Percentiles rank a stretch among this genome's conserved stretches.
These are phyloP conservation scores for Dermatophagoides farinae DNA, from an alignment of 1,140 invertebrate genomes.

Conservation along the genomic window DNA sequence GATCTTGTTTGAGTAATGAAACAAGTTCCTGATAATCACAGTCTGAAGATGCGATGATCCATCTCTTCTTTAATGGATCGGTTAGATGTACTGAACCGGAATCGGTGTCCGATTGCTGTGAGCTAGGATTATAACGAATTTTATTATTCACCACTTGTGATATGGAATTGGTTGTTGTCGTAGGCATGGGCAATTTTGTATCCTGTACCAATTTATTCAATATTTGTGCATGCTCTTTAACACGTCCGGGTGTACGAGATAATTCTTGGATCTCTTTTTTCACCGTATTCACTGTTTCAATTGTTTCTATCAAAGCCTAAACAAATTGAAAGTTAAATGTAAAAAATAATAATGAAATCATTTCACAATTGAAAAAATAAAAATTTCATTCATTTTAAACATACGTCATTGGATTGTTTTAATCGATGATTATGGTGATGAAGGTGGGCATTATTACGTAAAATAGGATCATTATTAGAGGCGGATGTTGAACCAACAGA, in stretches of 20 bases:
- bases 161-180: background rate
- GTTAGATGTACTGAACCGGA: slow-evolving; percentile 22
- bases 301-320: background rate
- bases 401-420: background rate
- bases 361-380: background rate
- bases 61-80: slow-evolving; percentile 51
- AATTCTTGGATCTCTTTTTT: slow-evolving; percentile 19
- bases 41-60: slow-evolving; percentile 56
- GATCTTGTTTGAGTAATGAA: slow-evolving; percentile 55
- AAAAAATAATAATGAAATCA: background rate
- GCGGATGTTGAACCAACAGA: too few species aligned
- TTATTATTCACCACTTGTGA: background rate
- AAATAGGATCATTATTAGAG: slow-evolving; percentile 14
- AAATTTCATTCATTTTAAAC: background rate
- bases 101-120: slow-evolving; percentile 8
- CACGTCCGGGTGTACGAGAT: slow-evolving; percentile 30
- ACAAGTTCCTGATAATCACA: slow-evolving; percentile 58
- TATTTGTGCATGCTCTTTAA: slow-evolving; percentile 73
- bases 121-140: background rate
- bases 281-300: background rate
- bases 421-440: slow-evolving; percentile 33
- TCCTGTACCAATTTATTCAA: slow-evolving; percentile 74
- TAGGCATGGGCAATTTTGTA: slow-evolving; percentile 22
- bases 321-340: background rate
- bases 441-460: slow-evolving; percentile 26